Conservation (phyloP, 1,140 invertebrate genomes). For the Drosophila simulans region DNA sequence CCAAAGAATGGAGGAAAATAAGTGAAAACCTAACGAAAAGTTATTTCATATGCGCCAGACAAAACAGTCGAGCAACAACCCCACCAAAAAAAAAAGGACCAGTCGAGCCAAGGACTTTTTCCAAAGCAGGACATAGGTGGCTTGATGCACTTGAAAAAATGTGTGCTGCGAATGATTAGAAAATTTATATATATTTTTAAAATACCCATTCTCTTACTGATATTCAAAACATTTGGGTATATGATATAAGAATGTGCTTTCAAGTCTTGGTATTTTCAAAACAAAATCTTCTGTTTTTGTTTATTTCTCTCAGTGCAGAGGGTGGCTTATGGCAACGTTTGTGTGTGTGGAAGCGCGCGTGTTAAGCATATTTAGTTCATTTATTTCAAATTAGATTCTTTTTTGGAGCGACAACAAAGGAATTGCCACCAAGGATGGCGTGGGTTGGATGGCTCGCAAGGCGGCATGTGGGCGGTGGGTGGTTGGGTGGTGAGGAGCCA, state of each 20-base stretch:
- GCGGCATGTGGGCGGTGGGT: too few species aligned
- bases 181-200: too few species aligned
- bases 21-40: slow-evolving; percentile 73
- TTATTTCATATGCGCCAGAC: slow-evolving; percentile 75
- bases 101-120: slow-evolving; percentile 40
- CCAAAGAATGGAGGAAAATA: slow-evolving; percentile 49
- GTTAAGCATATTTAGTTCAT: slow-evolving; percentile 84
- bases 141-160: not conserved
- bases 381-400: slow-evolving; percentile 84
- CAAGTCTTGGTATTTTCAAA: too few species aligned
- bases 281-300: too few species aligned
- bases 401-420: slow-evolving; percentile 54
- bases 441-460: not conserved
- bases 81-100: slow-evolving; percentile 16
- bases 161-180: too few species aligned
- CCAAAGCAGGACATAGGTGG: slow-evolving; percentile 10
- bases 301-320: slow-evolving; percentile 8
- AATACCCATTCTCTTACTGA: too few species aligned
- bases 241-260: too few species aligned
- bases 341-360: slow-evolving; percentile 54
- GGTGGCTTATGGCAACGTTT: slow-evolving; percentile 6
- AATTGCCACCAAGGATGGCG: slow-evolving; percentile 13
- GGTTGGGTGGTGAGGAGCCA: too few species aligned
- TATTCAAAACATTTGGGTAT: too few species aligned
- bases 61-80: slow-evolving; percentile 43